Conservation (phyloP, 2,113 vertebrate genomes). For the Stomatorhinus ivindoensis region DNA sequence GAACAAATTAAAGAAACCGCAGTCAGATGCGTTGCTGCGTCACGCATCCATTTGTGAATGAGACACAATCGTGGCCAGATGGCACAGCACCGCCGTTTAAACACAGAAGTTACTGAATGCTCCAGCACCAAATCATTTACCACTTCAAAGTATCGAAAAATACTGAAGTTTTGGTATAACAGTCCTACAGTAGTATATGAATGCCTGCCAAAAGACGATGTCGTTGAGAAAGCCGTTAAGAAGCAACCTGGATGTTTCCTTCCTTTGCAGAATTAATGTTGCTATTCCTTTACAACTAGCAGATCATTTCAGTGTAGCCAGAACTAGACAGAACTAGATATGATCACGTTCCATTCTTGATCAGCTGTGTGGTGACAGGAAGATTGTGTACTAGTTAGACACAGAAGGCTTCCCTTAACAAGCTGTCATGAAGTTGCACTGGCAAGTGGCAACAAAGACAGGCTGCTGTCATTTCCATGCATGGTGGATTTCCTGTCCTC, state of each 20-base stretch:
- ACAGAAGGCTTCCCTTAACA: background rate
- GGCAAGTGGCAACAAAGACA: background rate
- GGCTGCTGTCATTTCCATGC: background rate
- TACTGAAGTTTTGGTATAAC: background rate
- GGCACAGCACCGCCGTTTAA: background rate
- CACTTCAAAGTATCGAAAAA: background rate
- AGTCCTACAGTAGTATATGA: background rate
- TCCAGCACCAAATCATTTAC: background rate
- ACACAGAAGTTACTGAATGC: background rate
- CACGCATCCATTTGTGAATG: background rate
- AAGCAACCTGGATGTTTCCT: background rate
- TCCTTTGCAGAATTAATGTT: background rate
- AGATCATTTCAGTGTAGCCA: background rate
- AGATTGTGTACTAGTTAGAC: background rate
- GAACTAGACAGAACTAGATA: background rate
- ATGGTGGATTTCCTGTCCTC: background rate
- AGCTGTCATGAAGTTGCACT: background rate
- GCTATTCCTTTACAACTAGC: background rate
- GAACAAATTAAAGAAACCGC: background rate
- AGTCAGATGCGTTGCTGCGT: background rate
- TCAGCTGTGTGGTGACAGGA: background rate
- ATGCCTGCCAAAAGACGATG: background rate
- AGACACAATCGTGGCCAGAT: background rate
- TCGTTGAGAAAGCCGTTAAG: background rate
- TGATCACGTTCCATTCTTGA: background rate